Conservation (phyloP, 2,888 invertebrate genomes). For the Liodrosophila aerea region DNA sequence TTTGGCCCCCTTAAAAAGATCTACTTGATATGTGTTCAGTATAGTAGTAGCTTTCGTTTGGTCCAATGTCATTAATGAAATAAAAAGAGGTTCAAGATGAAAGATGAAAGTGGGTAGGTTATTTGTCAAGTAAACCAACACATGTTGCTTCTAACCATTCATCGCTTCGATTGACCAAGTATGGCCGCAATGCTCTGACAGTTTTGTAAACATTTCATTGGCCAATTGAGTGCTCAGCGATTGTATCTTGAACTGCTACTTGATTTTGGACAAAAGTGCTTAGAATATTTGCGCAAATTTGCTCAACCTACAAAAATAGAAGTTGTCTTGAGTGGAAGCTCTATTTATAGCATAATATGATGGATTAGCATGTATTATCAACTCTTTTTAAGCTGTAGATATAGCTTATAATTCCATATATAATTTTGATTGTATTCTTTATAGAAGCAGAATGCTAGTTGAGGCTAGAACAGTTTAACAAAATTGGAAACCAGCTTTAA, state of each 20-base stretch:
- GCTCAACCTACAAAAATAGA: too few species aligned
- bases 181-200: conserved; percentile 33
- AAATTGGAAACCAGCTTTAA: too few species aligned
- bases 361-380: too few species aligned
- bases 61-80: conserved; percentile 56
- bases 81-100: not conserved
- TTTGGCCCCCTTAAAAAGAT: not conserved
- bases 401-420: too few species aligned
- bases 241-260: conserved; percentile 37
- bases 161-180: conserved; percentile 28
- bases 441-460: too few species aligned
- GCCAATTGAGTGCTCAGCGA: conserved; percentile 57
- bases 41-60: conserved; percentile 22
- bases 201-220: conserved; percentile 57
- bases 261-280: conserved; percentile 12
- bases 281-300: not conserved
- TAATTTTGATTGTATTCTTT: too few species aligned
- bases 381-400: too few species aligned
- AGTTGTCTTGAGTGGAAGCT: too few species aligned
- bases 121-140: conserved; percentile 36
- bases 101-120: conserved; percentile 43
- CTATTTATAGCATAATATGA: too few species aligned
- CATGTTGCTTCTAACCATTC: conserved; percentile 11
- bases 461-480: too few species aligned
- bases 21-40: conserved; percentile 8